phyloP scores from a whole-genome alignment of 1,140 invertebrate species.

The Tetragonula clypearis region DNA sequence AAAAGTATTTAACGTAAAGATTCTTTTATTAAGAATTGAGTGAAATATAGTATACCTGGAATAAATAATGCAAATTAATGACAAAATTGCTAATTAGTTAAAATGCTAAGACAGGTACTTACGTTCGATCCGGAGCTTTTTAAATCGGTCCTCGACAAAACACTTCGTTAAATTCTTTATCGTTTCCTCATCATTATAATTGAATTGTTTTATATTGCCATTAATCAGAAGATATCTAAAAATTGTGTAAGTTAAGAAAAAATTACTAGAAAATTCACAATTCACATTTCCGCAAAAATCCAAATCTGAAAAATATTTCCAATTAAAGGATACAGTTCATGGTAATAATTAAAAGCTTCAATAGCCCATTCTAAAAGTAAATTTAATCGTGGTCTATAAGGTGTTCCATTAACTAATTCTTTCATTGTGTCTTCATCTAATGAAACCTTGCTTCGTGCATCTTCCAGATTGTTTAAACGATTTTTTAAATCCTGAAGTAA shows the following conservation, averaged over 20 bases:
- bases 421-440: conserved; percentile 60
- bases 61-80: conserved; percentile 46
- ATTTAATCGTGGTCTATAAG: conserved; percentile 68
- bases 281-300: background rate
- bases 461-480: conserved; percentile 68
- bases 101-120: conserved; percentile 21
- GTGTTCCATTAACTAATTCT: conserved; percentile 69
- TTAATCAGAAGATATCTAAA: conserved; percentile 61
- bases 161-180: conserved; percentile 56
- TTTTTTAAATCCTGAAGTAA: conserved; percentile 70
- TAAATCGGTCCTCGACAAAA: conserved; percentile 52
- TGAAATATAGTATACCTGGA: conserved; percentile 68
- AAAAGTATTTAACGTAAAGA: background rate
- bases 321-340: conserved; percentile 70
- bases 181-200: conserved; percentile 59
- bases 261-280: background rate
- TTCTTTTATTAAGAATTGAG: conserved; percentile 67
- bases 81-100: conserved; percentile 1
- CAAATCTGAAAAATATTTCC: background rate
- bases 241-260: conserved; percentile 27
- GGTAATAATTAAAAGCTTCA: conserved; percentile 62
- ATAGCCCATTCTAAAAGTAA: conserved; percentile 72
- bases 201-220: conserved; percentile 50
- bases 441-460: conserved; percentile 63
- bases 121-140: conserved; percentile 59